Percentiles rank a stretch among this genome's conserved stretches.
phyloP scores from a whole-genome alignment of 2,888 invertebrate genomes.

The Drosophila basisetae region DNA sequence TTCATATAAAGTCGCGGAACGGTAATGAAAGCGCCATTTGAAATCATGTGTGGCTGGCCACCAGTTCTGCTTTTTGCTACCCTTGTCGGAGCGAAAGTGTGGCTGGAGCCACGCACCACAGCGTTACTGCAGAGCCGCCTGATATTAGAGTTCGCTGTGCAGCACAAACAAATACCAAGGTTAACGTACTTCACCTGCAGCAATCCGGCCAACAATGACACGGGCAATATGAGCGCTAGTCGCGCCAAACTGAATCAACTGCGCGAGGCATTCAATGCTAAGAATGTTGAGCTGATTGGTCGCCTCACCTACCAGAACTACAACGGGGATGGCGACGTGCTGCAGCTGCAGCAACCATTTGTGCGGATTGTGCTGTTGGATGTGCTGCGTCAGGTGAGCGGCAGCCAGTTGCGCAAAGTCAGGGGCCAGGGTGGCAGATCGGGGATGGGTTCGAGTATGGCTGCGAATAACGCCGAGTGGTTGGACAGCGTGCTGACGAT shows the following conservation, averaged over 20 bases:
- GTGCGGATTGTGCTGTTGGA: conserved; percentile 69
- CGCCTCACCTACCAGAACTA: conserved; percentile 41
- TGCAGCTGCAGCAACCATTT: conserved; percentile 46
- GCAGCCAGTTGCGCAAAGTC: background rate
- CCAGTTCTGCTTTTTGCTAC: conserved; percentile 21
- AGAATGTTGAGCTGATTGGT: conserved; percentile 71
- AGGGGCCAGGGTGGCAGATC: conserved; percentile 7
- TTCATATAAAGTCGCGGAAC: conserved; percentile 21
- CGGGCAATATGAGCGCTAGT: conserved; percentile 46
- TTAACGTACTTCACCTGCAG: conserved; percentile 83
- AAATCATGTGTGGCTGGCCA: conserved; percentile 15
- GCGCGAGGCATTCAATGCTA: conserved; percentile 56
- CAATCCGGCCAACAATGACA: conserved; percentile 55
- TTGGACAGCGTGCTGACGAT: conserved; percentile 72
- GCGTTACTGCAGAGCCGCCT: conserved; percentile 72
- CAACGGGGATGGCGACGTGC: conserved; percentile 8
- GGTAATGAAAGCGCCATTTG: conserved; percentile 21
- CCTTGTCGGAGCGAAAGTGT: conserved; percentile 10
- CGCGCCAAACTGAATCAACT: conserved; percentile 42
- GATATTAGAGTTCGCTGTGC: conserved; percentile 77
- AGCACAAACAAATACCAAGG: conserved; percentile 82
- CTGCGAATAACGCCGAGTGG: conserved; percentile 67
- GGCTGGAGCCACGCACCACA: conserved; percentile 37
- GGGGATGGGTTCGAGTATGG: conserved; percentile 21
- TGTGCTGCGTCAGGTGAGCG: conserved; percentile 50